Evolutionary conservation across 2,113 vertebrate genomes (phyloP).

Genomic region (Agapornis roseicollis): DNA sequence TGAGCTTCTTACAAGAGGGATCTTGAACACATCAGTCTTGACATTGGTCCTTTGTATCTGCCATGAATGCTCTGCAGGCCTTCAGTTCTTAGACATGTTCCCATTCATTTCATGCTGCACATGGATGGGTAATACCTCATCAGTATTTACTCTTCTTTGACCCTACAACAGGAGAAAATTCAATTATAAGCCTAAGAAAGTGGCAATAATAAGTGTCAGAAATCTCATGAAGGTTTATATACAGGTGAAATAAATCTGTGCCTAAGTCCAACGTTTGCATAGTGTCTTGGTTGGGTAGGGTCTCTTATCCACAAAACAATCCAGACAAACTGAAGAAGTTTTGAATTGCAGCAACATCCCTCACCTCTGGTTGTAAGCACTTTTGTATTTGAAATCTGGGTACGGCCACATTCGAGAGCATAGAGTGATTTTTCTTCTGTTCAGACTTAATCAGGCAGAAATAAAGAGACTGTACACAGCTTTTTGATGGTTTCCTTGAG

Average conservation of each 20-base stretch:
- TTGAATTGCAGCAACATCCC: background rate
- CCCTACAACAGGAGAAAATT: background rate
- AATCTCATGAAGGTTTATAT: background rate
- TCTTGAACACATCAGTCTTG: background rate
- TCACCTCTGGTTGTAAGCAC: background rate
- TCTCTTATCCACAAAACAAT: background rate
- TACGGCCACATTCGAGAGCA: background rate
- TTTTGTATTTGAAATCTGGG: background rate
- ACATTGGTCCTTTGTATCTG: background rate
- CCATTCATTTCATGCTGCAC: background rate
- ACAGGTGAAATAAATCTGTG: background rate
- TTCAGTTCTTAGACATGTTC: background rate
- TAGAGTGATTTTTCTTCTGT: background rate
- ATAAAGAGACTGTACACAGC: background rate
- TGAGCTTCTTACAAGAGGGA: background rate
- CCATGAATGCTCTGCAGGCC: background rate
- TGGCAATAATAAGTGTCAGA: background rate
- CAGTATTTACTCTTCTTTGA: background rate
- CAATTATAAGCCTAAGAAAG: background rate
- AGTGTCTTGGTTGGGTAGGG: background rate
- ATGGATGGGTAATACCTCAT: background rate
- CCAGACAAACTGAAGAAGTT: background rate
- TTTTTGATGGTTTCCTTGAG: background rate
- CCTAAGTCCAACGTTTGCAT: background rate
- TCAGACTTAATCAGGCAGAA: background rate